These are phyloP conservation scores for Scaptomyza reducta DNA, from an alignment of 2,888 invertebrate genomes.

Conservation along the genomic window DNA sequence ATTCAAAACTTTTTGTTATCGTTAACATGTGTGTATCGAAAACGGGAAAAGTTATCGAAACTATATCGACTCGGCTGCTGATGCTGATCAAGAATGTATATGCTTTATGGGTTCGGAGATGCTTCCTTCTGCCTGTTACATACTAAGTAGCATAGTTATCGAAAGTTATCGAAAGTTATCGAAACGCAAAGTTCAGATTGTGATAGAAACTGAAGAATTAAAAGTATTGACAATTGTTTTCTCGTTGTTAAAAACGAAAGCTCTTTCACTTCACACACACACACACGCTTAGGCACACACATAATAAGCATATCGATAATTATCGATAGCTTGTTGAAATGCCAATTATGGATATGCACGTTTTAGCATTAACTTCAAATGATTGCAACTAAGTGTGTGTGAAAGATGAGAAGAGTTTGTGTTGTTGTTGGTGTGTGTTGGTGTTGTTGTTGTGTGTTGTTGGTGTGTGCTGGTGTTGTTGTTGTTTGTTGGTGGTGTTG, in stretches of 20 bases:
- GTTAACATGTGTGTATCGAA: too few species aligned
- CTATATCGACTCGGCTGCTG: too few species aligned
- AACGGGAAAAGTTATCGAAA: too few species aligned
- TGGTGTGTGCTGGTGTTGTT: constrained; percentile 9
- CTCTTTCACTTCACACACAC: constrained; percentile 38
- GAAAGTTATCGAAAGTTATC: too few species aligned
- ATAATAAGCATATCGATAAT: constrained; percentile 35
- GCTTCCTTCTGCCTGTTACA: too few species aligned
- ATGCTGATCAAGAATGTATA: too few species aligned
- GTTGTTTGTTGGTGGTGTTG: not conserved
- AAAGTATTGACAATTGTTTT: too few species aligned
- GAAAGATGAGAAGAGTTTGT: not conserved
- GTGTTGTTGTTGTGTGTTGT: constrained; percentile 12
- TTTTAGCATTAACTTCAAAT: constrained; percentile 43
- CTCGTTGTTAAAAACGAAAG: constrained; percentile 27
- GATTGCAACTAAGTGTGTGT: constrained; percentile 50
- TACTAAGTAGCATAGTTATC: too few species aligned
- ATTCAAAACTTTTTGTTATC: too few species aligned
- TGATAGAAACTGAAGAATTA: too few species aligned
- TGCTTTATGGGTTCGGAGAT: too few species aligned
- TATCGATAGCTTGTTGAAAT: constrained; percentile 31
- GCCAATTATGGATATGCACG: constrained; percentile 25
- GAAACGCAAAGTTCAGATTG: too few species aligned
- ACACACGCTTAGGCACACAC: not conserved
- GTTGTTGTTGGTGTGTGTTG: constrained; percentile 10